Evolutionary conservation across 2,797 vertebrate species (phyloP), one percentile per base, ranked within the genome.

Genomic region (Phylloscopus collybita): DNA sequence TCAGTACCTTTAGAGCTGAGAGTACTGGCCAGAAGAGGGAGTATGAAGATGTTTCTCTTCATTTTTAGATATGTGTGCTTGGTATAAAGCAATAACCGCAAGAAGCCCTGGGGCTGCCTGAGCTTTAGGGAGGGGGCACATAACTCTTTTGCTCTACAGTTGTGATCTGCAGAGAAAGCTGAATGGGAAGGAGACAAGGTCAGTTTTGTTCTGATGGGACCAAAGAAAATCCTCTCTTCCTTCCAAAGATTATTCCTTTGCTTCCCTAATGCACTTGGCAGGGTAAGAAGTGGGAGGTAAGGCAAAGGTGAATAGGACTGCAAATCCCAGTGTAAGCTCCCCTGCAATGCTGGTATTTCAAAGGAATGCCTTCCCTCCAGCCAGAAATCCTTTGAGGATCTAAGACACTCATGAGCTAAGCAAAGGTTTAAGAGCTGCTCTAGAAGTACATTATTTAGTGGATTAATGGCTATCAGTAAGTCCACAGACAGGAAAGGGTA

Each of bases 321-420:
- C 49, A 86, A 65, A 86, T 13, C 13, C 6, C 15, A 16, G 8
- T 14, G 11, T 66, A 74, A 94, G 17, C 23, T 80, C 15, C 38
- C 19, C 36, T 5, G 2, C 1, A 3, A 13, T 57, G 26, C 38
- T 87, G 56, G 2, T 10, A 4, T n/a, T 11, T 51, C 8, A 6
- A 78, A 64, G 45, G 51, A 92, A 51, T 62, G 30, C 27, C 44
- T 62, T 82, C 70, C 44, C 8, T 83, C 21, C 29, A 64, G 23
- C 22, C 18, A 62, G 50, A 86, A 69, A n/a, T 38, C n/a, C 19
- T 85, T 38, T 49, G 49, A 81, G 40, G 26, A 70, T 38, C 32
- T 60, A 59, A 51, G 36, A n/a, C 5, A 40, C 11, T 66, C 26
- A 34, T 4, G 13, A 80, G 30, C 36, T 66, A 72, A 86, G 61